Evolutionary conservation across 2,888 invertebrate species (phyloP), one percentile per base, ranked within the genome.

Genomic region (Caenorhabditis wallacei): DNA sequence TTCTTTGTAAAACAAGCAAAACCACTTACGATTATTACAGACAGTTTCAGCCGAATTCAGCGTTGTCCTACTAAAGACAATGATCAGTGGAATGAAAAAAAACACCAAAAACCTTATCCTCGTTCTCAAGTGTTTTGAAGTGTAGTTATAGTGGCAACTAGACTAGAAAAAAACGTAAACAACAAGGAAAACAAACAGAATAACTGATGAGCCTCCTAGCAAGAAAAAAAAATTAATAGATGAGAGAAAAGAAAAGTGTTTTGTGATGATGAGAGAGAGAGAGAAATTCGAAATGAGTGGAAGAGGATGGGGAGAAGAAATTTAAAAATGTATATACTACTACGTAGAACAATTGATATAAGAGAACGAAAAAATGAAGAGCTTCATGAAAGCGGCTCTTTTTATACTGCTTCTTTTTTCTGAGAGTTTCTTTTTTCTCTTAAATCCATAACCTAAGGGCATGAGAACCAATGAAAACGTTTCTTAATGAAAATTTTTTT

Each of bases 201-300:
- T 35, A 48, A 26, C 26, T 46, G 26, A 66, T 66, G 64, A 64
- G 48, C 24, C 46, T 48, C 3, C 22, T 24, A 37, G 59, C 43
- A 37, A 26, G 30, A n/a, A 43, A 20, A 59, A 35, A n/a, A 57
- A 57, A 57, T 57, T 57, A 61, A 61, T 61, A 61, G 59, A 61
- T 61, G 57, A 57, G 56, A 24, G 35, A 22, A 59, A 59, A 59
- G 63, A 59, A 59, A 59, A 59, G 63, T 64, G 63, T n/a, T 64
- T 46, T 22, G 24, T 48, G 30, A 26, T 22, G 48, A 48, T 16
- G 26, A 30, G 46, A 48, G 30, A 30, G 8, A 30, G 30, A 30
- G 16, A 26, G 26, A 69, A 68, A 68, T 40, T 35, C 10, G 57
- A 43, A 57, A 70, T 20, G 18, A 48, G 40, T 35, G 11, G n/a